Conservation (phyloP, 2,797 vertebrate species). For the Pseudochirops cupreus region DNA sequence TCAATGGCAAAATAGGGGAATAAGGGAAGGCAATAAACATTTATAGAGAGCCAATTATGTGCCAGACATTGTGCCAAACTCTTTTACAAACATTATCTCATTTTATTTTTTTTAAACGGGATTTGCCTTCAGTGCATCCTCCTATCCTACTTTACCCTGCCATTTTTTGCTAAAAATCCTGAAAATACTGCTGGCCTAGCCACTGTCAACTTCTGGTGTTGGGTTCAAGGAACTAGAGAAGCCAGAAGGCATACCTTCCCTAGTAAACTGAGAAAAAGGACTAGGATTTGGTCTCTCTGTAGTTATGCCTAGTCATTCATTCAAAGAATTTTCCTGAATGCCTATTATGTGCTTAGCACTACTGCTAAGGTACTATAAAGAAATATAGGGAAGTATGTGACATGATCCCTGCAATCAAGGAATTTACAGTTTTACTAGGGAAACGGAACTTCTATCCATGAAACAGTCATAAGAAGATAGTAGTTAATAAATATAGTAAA, state of each 20-base stretch:
- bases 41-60: not conserved
- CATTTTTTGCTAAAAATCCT: not conserved
- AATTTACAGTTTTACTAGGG: not conserved
- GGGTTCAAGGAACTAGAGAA: not conserved
- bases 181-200: not conserved
- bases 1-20: not conserved
- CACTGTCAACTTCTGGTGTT: not conserved
- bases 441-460: conserved; percentile 1
- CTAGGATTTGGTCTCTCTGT: not conserved
- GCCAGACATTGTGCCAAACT: not conserved
- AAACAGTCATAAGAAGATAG: conserved; percentile 6
- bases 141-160: not conserved
- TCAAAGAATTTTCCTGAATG: not conserved
- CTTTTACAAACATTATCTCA: not conserved
- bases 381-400: conserved; percentile 31
- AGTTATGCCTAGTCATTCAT: not conserved
- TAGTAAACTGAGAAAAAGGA: not conserved
- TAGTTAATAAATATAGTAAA: not conserved
- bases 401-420: conserved; percentile 23
- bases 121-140: no score
- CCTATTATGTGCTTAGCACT: not conserved
- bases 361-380: not conserved
- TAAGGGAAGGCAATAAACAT: not conserved
- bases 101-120: no score
- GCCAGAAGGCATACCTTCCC: no score